Conservation (phyloP, 2,113 vertebrate species). For the Peromyscus polionotus region DNA sequence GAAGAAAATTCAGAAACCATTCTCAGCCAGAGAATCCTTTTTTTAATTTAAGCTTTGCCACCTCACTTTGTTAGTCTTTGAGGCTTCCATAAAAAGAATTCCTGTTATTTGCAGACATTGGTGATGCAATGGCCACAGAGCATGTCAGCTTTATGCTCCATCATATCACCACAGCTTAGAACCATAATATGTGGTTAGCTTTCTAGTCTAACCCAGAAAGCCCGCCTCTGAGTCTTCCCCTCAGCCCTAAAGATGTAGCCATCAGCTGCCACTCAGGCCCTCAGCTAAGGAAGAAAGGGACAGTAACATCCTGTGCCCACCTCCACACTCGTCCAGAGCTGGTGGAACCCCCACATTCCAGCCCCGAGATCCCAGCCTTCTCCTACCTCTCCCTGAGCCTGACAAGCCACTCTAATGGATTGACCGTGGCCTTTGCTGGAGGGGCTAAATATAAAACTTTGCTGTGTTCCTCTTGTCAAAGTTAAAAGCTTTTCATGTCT, state of each 20-base stretch:
- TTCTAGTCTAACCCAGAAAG: conserved; percentile 25
- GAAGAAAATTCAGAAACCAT: background rate
- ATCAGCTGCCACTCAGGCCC: background rate
- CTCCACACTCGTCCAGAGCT: background rate
- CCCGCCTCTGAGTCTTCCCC: background rate
- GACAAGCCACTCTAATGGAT: conserved; percentile 85
- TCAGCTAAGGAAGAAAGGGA: background rate
- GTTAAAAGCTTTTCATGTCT: conserved; percentile 90
- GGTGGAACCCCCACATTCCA: background rate
- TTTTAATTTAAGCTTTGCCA: background rate
- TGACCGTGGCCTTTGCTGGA: conserved; percentile 79
- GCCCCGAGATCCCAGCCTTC: conserved; percentile 25
- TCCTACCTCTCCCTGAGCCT: conserved; percentile 17
- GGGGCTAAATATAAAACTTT: conserved; percentile 89
- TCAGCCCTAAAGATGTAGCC: background rate
- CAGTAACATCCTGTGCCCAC: background rate
- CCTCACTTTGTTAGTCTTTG: conserved; percentile 12
- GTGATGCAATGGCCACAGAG: background rate
- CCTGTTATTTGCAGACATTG: background rate
- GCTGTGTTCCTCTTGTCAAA: conserved; percentile 86
- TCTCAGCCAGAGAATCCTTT: background rate
- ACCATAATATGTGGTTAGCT: background rate
- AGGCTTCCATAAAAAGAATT: conserved; percentile 23
- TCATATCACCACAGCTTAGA: background rate
- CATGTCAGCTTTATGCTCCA: background rate